phyloP scores from a whole-genome alignment of 1,140 invertebrate species.

The Caenorhabditis latens region DNA sequence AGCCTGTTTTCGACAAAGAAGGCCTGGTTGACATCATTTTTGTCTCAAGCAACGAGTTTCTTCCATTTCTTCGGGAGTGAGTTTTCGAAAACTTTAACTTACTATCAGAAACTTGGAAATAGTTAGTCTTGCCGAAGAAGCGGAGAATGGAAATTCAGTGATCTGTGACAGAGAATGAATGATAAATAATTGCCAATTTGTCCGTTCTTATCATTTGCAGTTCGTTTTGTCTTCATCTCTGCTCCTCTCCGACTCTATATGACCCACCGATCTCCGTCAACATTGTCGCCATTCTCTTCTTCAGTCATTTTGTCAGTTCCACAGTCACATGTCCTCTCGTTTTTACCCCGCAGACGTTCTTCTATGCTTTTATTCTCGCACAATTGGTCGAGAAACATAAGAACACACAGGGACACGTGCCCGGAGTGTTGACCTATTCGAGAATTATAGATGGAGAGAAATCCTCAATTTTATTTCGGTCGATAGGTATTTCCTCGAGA shows the following conservation, averaged over 20 bases:
- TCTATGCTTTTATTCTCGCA: background rate
- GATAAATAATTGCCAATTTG: conserved; percentile 27
- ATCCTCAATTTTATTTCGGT: background rate
- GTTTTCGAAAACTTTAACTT: background rate
- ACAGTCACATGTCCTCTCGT: conserved; percentile 39
- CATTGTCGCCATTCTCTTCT: conserved; percentile 49
- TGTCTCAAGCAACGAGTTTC: background rate
- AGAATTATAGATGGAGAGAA: background rate
- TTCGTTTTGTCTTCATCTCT: conserved; percentile 24
- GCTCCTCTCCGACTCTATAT: conserved; percentile 28
- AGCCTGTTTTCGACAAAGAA: conserved; percentile 16
- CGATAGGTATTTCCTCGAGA: background rate
- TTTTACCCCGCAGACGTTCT: conserved; percentile 51
- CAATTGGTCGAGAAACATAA: conserved; percentile 21
- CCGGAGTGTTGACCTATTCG: conserved; percentile 3
- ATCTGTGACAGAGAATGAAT: background rate
- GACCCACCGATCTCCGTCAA: conserved; percentile 16
- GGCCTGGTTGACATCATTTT: background rate
- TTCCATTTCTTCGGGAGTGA: background rate
- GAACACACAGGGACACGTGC: conserved; percentile 25
- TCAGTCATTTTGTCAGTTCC: conserved; percentile 17
- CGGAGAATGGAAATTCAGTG: background rate
- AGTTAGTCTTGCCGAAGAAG: background rate
- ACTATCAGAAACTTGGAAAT: background rate
- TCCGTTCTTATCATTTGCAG: conserved; percentile 31